Evolutionary conservation across 2,797 vertebrate species (phyloP).

Genomic region (Urocyon cinereoargenteus): DNA sequence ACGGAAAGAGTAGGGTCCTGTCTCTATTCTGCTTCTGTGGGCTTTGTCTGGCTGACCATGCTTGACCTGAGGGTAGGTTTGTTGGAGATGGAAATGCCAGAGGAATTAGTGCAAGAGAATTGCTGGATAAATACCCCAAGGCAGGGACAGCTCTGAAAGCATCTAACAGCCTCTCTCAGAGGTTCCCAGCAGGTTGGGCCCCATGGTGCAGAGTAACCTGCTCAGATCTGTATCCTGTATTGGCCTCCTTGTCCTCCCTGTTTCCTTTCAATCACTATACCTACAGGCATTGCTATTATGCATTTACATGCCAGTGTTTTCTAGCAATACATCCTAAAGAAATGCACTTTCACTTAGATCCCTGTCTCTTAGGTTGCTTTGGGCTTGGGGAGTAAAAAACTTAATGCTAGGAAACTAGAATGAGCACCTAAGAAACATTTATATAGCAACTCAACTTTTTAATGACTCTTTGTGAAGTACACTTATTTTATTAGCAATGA

Average conservation of each 20-base stretch:
- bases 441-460: neutral
- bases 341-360: neutral
- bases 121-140: neutral
- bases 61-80: neutral
- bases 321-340: neutral
- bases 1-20: neutral
- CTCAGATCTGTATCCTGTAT: neutral
- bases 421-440: neutral
- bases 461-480: neutral
- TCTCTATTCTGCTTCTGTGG: accelerated
- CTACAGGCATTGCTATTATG: neutral
- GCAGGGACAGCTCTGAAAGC: neutral
- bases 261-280: neutral
- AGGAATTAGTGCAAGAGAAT: neutral
- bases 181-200: neutral
- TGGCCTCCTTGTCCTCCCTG: neutral
- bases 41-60: neutral
- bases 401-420: neutral
- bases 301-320: neutral
- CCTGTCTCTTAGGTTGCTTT: neutral
- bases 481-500: neutral
- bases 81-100: neutral
- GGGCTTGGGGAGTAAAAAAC: neutral
- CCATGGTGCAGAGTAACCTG: accelerated
- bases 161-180: neutral